phyloP scores from a whole-genome alignment of 2,113 vertebrate genomes.

The Bubo bubo region DNA sequence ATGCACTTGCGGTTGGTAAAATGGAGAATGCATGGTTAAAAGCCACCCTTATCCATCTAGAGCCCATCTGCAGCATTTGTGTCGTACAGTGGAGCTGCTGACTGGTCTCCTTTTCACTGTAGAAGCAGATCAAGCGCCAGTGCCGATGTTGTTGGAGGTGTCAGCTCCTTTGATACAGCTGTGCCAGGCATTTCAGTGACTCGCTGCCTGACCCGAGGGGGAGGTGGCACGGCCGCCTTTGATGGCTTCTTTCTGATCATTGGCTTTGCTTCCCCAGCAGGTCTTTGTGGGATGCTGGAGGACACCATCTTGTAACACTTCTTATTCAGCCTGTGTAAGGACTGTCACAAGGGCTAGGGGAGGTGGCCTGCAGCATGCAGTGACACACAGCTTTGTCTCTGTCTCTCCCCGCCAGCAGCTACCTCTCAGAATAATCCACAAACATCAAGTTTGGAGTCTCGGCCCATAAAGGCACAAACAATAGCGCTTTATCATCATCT shows the following conservation, averaged over 20 bases:
- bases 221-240: not conserved
- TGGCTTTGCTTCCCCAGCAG: not conserved
- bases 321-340: conserved; percentile 28
- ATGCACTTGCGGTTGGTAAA: rapidly evolving
- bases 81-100: not conserved
- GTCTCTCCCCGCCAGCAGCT: conserved; percentile 13
- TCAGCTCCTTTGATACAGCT: conserved; percentile 51
- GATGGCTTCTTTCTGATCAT: conserved; percentile 37
- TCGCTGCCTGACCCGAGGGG: conserved; percentile 26
- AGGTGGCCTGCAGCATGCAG: conserved; percentile 30
- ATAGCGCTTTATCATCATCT: conserved; percentile 55
- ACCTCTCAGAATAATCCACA: conserved; percentile 15
- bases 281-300: conserved; percentile 23
- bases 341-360: conserved; percentile 40
- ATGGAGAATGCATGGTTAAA: not conserved
- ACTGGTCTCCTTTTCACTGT: not conserved
- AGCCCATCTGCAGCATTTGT: not conserved
- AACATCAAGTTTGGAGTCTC: conserved; percentile 27
- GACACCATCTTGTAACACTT: conserved; percentile 30
- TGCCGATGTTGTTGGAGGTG: not conserved
- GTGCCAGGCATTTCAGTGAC: not conserved
- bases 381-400: conserved; percentile 57
- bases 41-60: not conserved
- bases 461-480: not conserved
- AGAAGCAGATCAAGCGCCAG: not conserved